Base-by-base conservation (phyloP, 2,797 vertebrate species). In the Calcarius lapponicus region DNA sequence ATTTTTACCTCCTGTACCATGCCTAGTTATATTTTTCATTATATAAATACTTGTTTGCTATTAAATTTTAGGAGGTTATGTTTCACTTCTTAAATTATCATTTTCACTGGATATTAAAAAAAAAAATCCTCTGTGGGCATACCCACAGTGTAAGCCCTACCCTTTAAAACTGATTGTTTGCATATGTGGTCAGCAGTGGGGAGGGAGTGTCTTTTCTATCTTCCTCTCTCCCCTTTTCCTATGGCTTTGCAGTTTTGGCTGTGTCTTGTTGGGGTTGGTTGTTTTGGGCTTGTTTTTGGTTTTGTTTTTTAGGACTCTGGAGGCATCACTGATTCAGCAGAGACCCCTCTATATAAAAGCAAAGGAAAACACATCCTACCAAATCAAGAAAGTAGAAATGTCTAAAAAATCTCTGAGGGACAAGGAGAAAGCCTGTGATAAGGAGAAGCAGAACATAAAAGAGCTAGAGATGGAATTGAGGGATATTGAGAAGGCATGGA, bases 341-440 rank as follows among this genome's bases (percentile, higher is more conserved):
- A 98, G 62, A 80, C 84, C 98, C 28, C 98, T 98, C 47, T 99
- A 98, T 92, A 98, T 99, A 97, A 99, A 98, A 98, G 98, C 98
- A 82, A 99, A 98, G 95, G 99, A 99, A 72, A 99, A 99, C 80
- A 98, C 98, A 32, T 97, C 98, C 75, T 98, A 99, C 94, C 98
- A 98, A 86, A 91, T 97, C 54, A 98, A 98, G 93, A 99, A 99
- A 98, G 97, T 97, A 15, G 98, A 98, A 62, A 96, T 96, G 36
- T 86, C 95, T 28, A 96, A 95, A 43, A 91, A 94, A 32, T 90
- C 95, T 34, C 90, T 99, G 81, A 98, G 93, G 90, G 98, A 98
- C 80, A 97, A 86, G 71, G 96, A 98, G 86, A 98, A 97, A 80
- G 96, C 93, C 58, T 92, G 97, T 88, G 86, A 95, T 69, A 96